Percentiles rank a stretch among this genome's conserved stretches.
These are phyloP conservation scores for Megaceryle maxima DNA, from an alignment of 2,113 vertebrate species.

Conservation along the genomic window DNA sequence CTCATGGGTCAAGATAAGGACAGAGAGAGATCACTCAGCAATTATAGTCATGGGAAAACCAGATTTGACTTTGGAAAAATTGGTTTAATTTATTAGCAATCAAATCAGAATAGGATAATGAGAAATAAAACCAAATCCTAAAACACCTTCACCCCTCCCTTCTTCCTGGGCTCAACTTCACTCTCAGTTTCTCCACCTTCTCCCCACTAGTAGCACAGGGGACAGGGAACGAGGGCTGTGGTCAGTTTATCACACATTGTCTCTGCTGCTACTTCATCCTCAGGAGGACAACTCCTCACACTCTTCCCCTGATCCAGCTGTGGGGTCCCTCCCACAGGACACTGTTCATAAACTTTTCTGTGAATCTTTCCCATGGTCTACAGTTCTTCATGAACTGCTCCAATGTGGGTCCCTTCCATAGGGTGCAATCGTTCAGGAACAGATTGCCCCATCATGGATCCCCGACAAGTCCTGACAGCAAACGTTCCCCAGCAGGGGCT, in stretches of 20 bases:
- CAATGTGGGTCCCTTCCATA: not conserved
- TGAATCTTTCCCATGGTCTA: not conserved
- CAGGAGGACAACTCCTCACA: not conserved
- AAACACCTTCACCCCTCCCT: not conserved
- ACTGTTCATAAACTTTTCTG: not conserved
- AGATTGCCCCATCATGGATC: no score
- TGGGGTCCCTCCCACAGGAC: not conserved
- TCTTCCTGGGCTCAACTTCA: not conserved
- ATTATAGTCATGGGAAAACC: not conserved
- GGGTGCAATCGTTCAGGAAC: not conserved
- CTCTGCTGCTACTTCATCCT: not conserved
- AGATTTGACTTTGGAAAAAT: not conserved
- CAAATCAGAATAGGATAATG: not conserved
- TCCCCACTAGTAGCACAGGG: not conserved
- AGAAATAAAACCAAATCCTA: not conserved
- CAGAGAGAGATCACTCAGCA: not conserved
- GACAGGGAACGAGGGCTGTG: not conserved
- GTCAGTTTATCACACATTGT: not conserved
- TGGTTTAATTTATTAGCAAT: not conserved
- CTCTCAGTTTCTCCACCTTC: not conserved
- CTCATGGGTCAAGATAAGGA: not conserved
- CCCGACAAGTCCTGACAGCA: not conserved
- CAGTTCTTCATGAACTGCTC: not conserved
- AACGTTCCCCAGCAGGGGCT: not conserved
- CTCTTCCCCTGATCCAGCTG: not conserved